Evolutionary conservation across 2,113 vertebrate species (phyloP).

Genomic region (Poicephalus meyeri): DNA sequence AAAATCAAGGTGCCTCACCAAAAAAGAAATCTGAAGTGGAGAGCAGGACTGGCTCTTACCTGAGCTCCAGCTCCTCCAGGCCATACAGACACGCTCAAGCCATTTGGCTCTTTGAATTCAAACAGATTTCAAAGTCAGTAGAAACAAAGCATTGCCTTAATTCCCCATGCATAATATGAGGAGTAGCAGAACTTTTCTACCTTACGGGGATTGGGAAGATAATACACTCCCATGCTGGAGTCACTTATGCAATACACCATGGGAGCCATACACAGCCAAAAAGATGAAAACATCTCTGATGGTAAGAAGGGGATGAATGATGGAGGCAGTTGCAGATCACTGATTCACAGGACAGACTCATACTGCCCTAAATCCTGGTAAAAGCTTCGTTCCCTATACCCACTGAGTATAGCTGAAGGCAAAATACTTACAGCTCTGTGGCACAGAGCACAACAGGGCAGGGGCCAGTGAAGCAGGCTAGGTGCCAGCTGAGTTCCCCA

Average conservation of each 20-base stretch:
- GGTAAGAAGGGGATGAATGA: neutral
- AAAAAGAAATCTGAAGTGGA: neutral
- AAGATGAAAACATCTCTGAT: neutral
- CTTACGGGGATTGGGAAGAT: neutral
- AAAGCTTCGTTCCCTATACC: neutral
- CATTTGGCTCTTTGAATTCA: neutral
- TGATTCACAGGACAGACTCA: neutral
- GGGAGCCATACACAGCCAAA: neutral
- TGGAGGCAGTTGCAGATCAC: accelerated
- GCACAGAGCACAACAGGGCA: neutral
- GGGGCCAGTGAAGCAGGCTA: neutral
- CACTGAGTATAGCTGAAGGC: neutral
- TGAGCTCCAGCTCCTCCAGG: neutral
- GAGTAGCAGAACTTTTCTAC: neutral
- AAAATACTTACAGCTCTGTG: neutral
- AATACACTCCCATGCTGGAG: neutral
- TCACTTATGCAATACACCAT: neutral
- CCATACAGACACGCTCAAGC: neutral
- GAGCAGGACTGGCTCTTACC: neutral
- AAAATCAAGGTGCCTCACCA: neutral
- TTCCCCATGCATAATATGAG: neutral
- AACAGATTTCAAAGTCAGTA: neutral
- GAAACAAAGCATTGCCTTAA: neutral
- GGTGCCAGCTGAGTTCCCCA: neutral
- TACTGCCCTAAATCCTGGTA: neutral